Evolutionary conservation across 2,797 vertebrate genomes (phyloP).

Genomic region (Eleutherodactylus coqui): DNA sequence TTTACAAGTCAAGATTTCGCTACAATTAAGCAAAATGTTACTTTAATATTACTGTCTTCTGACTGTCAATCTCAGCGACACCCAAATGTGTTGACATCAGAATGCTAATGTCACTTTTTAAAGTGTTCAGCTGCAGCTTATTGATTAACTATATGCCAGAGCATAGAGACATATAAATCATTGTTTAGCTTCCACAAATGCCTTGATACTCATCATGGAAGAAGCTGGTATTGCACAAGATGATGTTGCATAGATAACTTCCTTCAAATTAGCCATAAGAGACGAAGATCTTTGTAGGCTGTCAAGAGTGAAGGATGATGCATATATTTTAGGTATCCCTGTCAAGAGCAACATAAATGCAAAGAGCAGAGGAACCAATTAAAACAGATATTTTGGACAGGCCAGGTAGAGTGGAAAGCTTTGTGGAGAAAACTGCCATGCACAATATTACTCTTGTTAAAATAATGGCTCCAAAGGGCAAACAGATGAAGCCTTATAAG

Average conservation of each 20-base stretch:
- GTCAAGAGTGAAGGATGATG: conserved; percentile 42
- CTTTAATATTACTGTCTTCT: not conserved
- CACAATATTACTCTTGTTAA: conserved; percentile 49
- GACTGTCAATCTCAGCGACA: not conserved
- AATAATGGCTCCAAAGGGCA: conserved; percentile 43
- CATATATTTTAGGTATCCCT: conserved; percentile 43
- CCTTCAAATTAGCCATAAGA: conserved; percentile 42
- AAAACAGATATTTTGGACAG: conserved; percentile 53
- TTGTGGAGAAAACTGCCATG: conserved; percentile 38
- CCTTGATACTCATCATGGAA: conserved; percentile 25
- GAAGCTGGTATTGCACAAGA: not conserved
- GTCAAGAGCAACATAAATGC: conserved; percentile 49
- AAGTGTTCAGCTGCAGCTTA: not conserved
- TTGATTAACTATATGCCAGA: not conserved
- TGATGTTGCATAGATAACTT: conserved; percentile 32
- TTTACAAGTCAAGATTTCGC: not conserved
- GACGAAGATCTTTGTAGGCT: conserved; percentile 38
- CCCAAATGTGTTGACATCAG: not conserved
- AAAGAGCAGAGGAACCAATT: conserved; percentile 58
- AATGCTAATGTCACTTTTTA: not conserved
- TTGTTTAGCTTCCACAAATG: conserved; percentile 32
- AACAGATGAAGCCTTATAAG: conserved; percentile 9
- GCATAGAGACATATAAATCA: not conserved
- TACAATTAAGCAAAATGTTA: not conserved
- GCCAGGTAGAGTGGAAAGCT: conserved; percentile 17